Conservation (phyloP, 2,888 invertebrate genomes). For the Chorisops tibialis region DNA sequence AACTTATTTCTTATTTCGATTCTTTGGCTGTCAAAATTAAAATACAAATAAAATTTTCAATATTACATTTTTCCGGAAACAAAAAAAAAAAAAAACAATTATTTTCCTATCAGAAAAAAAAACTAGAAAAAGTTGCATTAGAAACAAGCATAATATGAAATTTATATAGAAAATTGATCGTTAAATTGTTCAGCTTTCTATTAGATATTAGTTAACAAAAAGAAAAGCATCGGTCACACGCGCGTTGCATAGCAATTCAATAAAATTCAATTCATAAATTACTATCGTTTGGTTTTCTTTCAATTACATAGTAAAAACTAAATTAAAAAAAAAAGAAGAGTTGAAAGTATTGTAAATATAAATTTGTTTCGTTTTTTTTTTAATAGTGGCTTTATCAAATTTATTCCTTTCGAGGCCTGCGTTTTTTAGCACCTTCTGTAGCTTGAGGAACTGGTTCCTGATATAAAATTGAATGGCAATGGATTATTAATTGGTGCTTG, state of each 20-base stretch:
- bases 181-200: no score
- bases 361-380: constrained; percentile 13
- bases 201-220: no score
- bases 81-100: no score
- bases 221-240: not conserved
- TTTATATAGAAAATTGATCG: no score
- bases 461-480: not conserved
- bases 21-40: no score
- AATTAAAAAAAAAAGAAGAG: constrained; percentile 5
- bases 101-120: no score
- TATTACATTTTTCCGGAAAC: no score
- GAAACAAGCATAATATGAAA: no score
- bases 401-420: constrained; percentile 35
- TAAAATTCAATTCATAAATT: not conserved
- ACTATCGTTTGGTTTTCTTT: not conserved
- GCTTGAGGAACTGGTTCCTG: constrained; percentile 19
- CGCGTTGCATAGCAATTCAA: not conserved
- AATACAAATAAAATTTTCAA: no score
- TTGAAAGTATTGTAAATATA: constrained; percentile 14
- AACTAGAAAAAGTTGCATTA: no score
- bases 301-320: not conserved
- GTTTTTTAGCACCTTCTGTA: constrained; percentile 31
- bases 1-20: no score
- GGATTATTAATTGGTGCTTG: not conserved
- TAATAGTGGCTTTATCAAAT: not conserved